A percentile compares a stretch with the other conserved stretches of the same genome.
phyloP scores from a whole-genome alignment of 2,888 invertebrate genomes.

The Lasioglossum pauxillum region DNA sequence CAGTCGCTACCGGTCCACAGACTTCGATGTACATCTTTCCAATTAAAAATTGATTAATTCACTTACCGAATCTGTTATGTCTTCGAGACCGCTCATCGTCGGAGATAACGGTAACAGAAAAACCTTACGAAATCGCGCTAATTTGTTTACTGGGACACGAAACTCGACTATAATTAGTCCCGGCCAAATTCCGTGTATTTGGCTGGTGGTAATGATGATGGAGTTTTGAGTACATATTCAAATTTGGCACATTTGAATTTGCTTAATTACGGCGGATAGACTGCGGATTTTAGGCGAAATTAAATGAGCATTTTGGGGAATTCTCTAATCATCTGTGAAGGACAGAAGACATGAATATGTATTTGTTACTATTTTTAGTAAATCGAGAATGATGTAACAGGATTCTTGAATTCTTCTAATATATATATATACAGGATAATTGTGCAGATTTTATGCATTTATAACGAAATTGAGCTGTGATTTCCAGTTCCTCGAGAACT shows the following conservation, averaged over 20 bases:
- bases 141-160: background rate
- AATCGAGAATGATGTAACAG: background rate
- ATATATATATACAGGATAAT: background rate
- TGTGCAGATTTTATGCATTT: background rate
- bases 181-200: background rate
- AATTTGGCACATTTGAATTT: background rate
- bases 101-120: background rate
- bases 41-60: slow-evolving; percentile 1
- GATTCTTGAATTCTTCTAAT: background rate
- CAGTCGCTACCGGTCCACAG: background rate
- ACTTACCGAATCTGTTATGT: background rate
- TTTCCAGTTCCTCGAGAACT: background rate
- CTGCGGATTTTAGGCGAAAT: background rate
- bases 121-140: background rate
- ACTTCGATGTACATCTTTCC: background rate
- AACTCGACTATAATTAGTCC: background rate
- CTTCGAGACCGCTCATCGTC: background rate
- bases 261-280: background rate
- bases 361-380: background rate
- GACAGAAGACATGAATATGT: background rate
- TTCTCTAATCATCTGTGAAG: no score
- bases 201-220: background rate
- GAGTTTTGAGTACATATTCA: background rate
- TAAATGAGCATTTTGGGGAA: background rate
- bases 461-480: no score